These are phyloP conservation scores for Halesus radiatus DNA, from an alignment of 1,140 invertebrate species.

Conservation along the genomic window DNA sequence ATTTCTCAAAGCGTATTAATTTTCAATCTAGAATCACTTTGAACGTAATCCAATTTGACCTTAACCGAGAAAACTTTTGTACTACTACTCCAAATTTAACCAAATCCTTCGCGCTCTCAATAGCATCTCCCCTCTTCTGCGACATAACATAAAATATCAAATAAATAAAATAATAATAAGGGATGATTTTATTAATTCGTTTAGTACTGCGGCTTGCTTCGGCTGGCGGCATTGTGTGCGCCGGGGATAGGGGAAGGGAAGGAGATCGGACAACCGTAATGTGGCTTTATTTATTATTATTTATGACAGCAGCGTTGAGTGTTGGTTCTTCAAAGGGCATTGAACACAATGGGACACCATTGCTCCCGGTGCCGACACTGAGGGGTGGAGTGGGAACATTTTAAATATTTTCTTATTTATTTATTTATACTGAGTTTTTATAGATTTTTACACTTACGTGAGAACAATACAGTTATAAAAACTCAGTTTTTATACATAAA, in stretches of 20 bases:
- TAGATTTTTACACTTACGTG: too few species aligned
- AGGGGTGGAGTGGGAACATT: background rate
- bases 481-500: too few species aligned
- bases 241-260: background rate
- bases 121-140: too few species aligned
- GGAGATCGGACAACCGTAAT: conserved; percentile 38
- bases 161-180: too few species aligned
- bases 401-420: too few species aligned
- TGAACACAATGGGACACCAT: conserved; percentile 13
- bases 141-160: too few species aligned
- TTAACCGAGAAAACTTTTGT: background rate
- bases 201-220: background rate
- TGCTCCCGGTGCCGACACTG: conserved; percentile 26
- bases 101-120: too few species aligned
- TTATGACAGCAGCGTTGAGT: conserved; percentile 36
- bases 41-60: background rate
- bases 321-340: conserved; percentile 32
- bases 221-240: conserved; percentile 1
- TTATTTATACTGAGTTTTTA: too few species aligned
- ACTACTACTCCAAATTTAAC: too few species aligned
- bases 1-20: background rate
- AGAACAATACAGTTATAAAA: too few species aligned
- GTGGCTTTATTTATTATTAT: conserved; percentile 31
- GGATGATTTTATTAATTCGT: too few species aligned
- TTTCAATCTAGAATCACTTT: background rate